Base-by-base conservation (phyloP, 1,140 invertebrate species). In the Drosophila pseudoananassae region DNA sequence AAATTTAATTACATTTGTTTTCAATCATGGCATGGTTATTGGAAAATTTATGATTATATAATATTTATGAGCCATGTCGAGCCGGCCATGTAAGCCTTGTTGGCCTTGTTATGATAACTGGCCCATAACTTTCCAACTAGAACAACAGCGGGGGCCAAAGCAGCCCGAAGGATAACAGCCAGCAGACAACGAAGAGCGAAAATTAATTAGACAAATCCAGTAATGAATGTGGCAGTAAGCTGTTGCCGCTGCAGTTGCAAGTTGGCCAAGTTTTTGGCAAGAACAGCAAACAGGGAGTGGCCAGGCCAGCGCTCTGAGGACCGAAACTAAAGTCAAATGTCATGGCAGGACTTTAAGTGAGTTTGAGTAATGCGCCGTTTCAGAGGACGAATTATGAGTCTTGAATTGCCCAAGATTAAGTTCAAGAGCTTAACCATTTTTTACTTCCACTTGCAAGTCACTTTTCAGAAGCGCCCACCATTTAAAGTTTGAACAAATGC, bases 171-270 rank as follows among this genome's bases (percentile, higher is more conserved):
- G 38, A 43, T 8, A 43, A 43, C 6, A 4, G 15, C 40, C 40
- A 43, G n/a, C n/a, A 3, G 40, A 43, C 15, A 14, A 52, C 14
- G 14, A 12, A 12, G 25, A 5, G 8, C 4, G 29, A 56, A 49
- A 69, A 40, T 69, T 69, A 69, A 69, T 69, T 69, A 69, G 65
- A 69, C 63, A 69, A 46, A 47, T 49, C 25, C 65, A 17, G 31
- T 43, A 55, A 68, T 68, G 49, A 68, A 66, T 66, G 50, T 66
- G 49, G 64, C 64, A 65, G 47, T 50, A 25, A 54, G 60, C 47
- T 29, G 36, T 38, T 63, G 31, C 63, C 23, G 38, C 27, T 66
- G 65, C 61, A 43, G 40, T 15, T 47, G 61, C 61, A 15, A 47
- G 54, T 49, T 68, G 25, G 38, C 33, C 23, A 31, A 20, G 52